A percentile compares a stretch with the other conserved stretches of the same genome.
phyloP scores from a whole-genome alignment of 2,113 vertebrate genomes.

The Bubo blakistoni region DNA sequence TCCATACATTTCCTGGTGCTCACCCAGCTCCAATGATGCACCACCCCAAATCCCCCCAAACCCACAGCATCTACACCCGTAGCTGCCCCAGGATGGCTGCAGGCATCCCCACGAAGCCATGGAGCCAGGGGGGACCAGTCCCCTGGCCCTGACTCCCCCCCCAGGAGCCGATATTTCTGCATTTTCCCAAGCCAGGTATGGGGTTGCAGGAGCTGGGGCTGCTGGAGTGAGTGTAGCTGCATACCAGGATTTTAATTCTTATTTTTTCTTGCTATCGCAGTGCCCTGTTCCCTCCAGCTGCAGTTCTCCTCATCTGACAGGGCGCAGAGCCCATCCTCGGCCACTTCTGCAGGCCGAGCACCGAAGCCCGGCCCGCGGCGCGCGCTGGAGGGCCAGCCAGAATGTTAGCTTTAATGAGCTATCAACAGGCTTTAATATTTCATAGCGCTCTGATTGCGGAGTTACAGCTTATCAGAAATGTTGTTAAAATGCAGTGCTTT shows the following conservation, averaged over 20 bases:
- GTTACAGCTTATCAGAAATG: conserved; percentile 48
- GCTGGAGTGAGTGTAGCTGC: neutral
- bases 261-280: neutral
- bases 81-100: neutral
- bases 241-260: neutral
- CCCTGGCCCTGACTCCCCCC: neutral
- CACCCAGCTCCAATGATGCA: neutral
- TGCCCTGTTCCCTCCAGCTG: neutral
- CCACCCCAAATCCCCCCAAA: neutral
- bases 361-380: neutral
- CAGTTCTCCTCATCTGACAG: fast-evolving
- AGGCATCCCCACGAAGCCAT: neutral
- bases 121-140: fast-evolving
- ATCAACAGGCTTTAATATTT: conserved; percentile 72
- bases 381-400: neutral
- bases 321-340: neutral
- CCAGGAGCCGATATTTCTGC: fast-evolving
- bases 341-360: conserved; percentile 1
- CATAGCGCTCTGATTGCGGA: conserved; percentile 26
- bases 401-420: conserved; percentile 11
- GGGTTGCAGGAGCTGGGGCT: neutral
- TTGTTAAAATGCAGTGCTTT: conserved; percentile 29
- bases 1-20: neutral
- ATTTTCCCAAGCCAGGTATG: neutral
- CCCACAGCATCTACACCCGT: fast-evolving